Conservation (phyloP, 2,797 vertebrate species). For the Gallirallus australis region DNA sequence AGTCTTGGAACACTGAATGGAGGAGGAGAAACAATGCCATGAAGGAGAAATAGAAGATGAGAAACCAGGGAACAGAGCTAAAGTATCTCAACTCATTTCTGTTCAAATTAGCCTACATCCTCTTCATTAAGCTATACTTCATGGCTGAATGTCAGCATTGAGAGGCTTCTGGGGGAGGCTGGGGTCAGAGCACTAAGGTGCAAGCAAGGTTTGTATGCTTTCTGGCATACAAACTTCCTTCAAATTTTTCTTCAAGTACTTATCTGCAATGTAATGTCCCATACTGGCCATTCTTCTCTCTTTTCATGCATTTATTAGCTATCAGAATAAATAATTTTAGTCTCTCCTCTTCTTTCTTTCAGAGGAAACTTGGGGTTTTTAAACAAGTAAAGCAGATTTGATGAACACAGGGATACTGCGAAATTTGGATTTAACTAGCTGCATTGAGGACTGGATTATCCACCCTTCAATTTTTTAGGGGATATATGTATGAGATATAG, state of each 20-base stretch:
- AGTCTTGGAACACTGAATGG: background rate
- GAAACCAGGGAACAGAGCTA: background rate
- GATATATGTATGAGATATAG: background rate
- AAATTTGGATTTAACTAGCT: background rate
- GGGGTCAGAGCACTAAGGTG: background rate
- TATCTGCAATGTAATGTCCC: background rate
- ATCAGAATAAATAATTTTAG: background rate
- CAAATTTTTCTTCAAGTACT: background rate
- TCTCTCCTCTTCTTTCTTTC: background rate
- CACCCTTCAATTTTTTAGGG: background rate
- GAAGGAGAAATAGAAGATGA: background rate
- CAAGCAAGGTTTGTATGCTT: background rate
- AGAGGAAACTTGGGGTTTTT: background rate
- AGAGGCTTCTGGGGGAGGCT: background rate
- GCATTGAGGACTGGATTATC: background rate
- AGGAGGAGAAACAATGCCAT: background rate
- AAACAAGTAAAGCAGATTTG: background rate
- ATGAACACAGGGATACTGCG: background rate
- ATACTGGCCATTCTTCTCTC: background rate
- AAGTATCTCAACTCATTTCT: background rate
- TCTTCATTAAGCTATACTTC: background rate
- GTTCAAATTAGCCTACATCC: background rate
- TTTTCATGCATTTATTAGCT: background rate
- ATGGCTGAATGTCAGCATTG: background rate
- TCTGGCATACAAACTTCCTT: background rate